phyloP scores from a whole-genome alignment of 2,888 invertebrate species.

The Ceraclea dissimilis region DNA sequence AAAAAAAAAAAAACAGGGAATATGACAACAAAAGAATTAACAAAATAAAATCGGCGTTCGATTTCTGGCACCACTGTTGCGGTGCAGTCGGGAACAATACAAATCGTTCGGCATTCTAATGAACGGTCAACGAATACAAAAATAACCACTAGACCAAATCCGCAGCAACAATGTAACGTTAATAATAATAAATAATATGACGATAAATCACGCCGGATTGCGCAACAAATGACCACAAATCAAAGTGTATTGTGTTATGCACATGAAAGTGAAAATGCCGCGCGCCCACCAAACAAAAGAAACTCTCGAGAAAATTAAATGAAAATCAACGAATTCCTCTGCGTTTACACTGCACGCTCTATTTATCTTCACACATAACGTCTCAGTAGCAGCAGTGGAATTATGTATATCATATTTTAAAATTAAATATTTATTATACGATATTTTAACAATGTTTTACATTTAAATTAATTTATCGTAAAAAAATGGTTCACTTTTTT shows the following conservation, averaged over 20 bases:
- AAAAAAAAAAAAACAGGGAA: no score
- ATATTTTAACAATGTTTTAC: no score
- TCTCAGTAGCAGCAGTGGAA: no score
- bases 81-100: no score
- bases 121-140: not conserved
- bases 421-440: no score
- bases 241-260: not conserved
- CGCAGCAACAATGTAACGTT: not conserved
- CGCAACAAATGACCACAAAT: slow-evolving; percentile 2
- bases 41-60: no score
- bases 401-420: no score
- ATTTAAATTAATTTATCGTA: no score
- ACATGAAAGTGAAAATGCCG: slow-evolving; percentile 1
- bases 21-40: no score
- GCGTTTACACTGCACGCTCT: not conserved
- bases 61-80: no score
- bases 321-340: not conserved
- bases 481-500: no score
- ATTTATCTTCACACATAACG: not conserved
- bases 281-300: not conserved
- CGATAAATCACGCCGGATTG: not conserved
- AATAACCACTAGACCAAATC: not conserved
- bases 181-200: not conserved
- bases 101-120: no score
- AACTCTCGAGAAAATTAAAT: not conserved